Percentiles rank a stretch among this genome's conserved stretches.
Conservation (phyloP, 2,797 vertebrate species). For the Carduelis carduelis region DNA sequence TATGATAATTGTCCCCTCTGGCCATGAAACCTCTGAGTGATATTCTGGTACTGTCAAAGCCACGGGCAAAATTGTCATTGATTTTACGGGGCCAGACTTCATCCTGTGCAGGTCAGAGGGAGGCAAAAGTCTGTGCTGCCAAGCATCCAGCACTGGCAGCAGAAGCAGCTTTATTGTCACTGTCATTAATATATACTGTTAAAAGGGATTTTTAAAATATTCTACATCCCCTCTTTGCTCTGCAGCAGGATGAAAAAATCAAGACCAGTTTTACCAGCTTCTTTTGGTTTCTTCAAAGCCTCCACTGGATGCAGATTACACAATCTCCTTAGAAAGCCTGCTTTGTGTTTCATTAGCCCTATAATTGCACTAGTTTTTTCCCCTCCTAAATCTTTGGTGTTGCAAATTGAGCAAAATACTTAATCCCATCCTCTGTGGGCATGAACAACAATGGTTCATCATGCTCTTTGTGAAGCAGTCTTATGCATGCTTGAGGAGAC, state of each 20-base stretch:
- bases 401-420: slow-evolving; percentile 16
- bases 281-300: slow-evolving; percentile 19
- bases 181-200: not conserved
- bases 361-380: not conserved
- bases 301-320: not conserved
- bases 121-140: not conserved
- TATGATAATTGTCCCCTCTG: slow-evolving; percentile 31
- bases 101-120: not conserved
- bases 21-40: slow-evolving; percentile 4
- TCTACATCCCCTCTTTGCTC: rapidly evolving
- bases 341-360: slow-evolving; percentile 8
- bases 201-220: not conserved
- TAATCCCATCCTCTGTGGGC: not conserved
- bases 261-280: not conserved
- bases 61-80: not conserved
- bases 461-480: not conserved
- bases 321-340: slow-evolving; percentile 17
- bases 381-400: not conserved
- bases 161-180: not conserved
- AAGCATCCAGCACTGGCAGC: not conserved
- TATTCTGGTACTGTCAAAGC: not conserved
- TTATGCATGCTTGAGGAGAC: not conserved
- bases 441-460: not conserved
- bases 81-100: not conserved
- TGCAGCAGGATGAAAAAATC: not conserved